Evolutionary conservation across 2,888 invertebrate species (phyloP).

Genomic region (Synergus gifuensis): DNA sequence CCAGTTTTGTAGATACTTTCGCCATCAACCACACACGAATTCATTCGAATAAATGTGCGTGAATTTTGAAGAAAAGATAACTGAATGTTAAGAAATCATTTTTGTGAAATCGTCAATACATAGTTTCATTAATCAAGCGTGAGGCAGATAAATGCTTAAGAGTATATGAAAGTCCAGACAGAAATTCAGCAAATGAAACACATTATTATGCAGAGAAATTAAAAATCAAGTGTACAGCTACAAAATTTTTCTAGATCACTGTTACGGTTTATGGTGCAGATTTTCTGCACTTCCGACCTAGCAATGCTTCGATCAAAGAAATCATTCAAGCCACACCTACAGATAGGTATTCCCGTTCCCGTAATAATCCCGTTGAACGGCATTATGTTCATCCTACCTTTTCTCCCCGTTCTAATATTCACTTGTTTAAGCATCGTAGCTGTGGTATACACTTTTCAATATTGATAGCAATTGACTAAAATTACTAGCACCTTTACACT

Average conservation of each 20-base stretch:
- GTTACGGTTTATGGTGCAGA: not conserved
- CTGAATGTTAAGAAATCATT: too few species aligned
- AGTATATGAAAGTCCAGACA: too few species aligned
- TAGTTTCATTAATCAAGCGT: too few species aligned
- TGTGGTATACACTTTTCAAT: not conserved
- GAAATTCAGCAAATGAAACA: too few species aligned
- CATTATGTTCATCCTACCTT: constrained; percentile 28
- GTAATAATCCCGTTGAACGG: constrained; percentile 40
- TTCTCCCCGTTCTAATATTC: constrained; percentile 19
- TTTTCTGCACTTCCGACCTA: constrained; percentile 31
- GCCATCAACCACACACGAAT: not conserved
- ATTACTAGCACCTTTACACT: not conserved
- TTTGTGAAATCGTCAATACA: too few species aligned
- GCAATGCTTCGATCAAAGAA: constrained; percentile 21
- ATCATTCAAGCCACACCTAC: constrained; percentile 33
- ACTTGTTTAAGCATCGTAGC: not conserved
- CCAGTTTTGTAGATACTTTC: constrained; percentile 20
- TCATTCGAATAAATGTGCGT: not conserved
- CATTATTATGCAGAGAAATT: too few species aligned
- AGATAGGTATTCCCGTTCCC: constrained; percentile 31
- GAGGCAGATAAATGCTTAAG: too few species aligned
- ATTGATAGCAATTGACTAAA: constrained; percentile 21
- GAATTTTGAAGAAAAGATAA: not conserved
- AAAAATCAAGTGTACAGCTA: too few species aligned
- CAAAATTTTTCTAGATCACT: not conserved